Conservation (phyloP, 2,888 invertebrate genomes). For the Drosophila atripex region DNA sequence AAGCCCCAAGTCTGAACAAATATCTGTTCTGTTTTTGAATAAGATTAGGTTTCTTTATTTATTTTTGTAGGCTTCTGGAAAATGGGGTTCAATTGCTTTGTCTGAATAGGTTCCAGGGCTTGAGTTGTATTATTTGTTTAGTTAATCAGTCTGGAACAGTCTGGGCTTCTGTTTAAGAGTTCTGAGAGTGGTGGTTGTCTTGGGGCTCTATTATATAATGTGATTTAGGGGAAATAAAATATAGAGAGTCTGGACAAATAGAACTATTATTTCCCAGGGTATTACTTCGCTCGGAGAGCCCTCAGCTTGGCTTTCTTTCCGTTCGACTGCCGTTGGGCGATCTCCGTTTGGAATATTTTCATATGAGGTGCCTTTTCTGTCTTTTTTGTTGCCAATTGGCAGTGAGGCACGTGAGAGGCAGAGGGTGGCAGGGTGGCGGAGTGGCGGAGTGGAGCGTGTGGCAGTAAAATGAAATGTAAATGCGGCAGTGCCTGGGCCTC, state of each 20-base stretch:
- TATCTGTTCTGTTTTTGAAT: neutral
- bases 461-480: constrained; percentile 16
- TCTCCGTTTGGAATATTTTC: neutral
- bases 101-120: neutral
- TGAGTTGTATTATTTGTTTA: neutral
- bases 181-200: neutral
- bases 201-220: too few species aligned
- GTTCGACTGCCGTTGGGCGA: constrained; percentile 2
- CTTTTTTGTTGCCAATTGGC: constrained; percentile 26
- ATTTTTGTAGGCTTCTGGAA: neutral
- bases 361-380: constrained; percentile 1
- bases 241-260: too few species aligned
- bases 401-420: neutral
- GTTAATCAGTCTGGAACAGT: neutral
- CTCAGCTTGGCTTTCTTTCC: neutral
- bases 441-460: constrained; percentile 18
- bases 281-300: neutral
- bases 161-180: neutral
- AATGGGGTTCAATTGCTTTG: neutral
- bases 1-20: neutral
- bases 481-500: constrained; percentile 3
- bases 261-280: neutral
- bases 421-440: neutral
- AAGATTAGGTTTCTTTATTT: neutral
- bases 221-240: too few species aligned